phyloP scores from a whole-genome alignment of 2,888 invertebrate genomes.

The Tethea ocularis region DNA sequence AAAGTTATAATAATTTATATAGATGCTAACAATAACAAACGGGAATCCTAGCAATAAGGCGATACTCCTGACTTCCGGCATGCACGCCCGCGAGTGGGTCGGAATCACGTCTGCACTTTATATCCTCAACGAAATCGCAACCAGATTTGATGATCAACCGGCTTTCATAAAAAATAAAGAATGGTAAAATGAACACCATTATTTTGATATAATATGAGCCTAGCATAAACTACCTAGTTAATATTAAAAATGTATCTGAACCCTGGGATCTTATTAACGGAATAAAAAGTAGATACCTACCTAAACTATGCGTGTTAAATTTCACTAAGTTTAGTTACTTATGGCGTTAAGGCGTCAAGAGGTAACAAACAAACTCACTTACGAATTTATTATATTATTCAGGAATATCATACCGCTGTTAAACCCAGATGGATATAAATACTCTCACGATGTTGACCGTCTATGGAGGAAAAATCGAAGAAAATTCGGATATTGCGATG shows the following conservation, averaged over 20 bases:
- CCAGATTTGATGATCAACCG: slow-evolving; percentile 86
- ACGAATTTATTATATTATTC: slow-evolving; percentile 7
- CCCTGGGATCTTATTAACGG: too few species aligned
- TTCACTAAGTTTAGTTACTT: too few species aligned
- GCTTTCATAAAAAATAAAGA: slow-evolving; percentile 88
- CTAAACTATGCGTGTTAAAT: too few species aligned
- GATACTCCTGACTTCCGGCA: slow-evolving; percentile 88
- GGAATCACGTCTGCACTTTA: slow-evolving; percentile 88
- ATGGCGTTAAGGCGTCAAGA: too few species aligned
- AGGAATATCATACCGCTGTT: slow-evolving; percentile 86
- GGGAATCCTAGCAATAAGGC: slow-evolving; percentile 84
- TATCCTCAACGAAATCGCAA: slow-evolving; percentile 86
- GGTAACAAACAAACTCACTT: too few species aligned
- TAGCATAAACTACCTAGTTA: too few species aligned
- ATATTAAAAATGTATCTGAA: too few species aligned
- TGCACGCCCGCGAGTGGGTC: slow-evolving; percentile 94
- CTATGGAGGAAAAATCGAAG: slow-evolving; percentile 90
- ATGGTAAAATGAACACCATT: slow-evolving; percentile 84
- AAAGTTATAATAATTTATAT: neutral
- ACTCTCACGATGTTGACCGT: slow-evolving; percentile 88
- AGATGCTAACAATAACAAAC: slow-evolving; percentile 84
- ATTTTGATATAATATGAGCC: too few species aligned
- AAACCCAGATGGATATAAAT: slow-evolving; percentile 93
- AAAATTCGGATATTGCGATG: slow-evolving; percentile 64
- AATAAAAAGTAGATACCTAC: too few species aligned